Base-by-base conservation (phyloP, 2,888 invertebrate species). In the Gandaritis pyraliata region DNA sequence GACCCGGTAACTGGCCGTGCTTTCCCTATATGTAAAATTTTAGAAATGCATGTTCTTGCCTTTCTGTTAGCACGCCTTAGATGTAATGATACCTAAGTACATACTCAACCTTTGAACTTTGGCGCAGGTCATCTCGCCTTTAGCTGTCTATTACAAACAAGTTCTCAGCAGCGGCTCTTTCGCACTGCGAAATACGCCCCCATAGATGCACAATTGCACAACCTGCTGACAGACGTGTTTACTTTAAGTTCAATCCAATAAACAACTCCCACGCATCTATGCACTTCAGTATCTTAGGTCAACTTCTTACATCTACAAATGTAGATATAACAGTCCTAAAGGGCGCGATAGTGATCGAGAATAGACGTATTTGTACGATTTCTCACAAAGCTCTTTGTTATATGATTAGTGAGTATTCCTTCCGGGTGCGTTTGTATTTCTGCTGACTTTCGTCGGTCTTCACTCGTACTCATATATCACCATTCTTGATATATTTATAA, bases 351-450 rank as follows among this genome's bases (percentile, higher is more conserved):
- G 64, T 64, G 71, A 60, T 65, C 73, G 58, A 74, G 69, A 80
- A 75, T 78, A 78, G 71, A 72, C 66, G 74, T 77, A 78, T 71
- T 82, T 75, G 69, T 81, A 77, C 53, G 82, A 69, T 72, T 83
- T 85, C 81, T 70, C 72, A 66, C 58, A 61, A 61, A 61, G 62
- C 60, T 54, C 51, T 51, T 56, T 59, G 65, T 77, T 71, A 72
- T 70, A 71, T 71, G 70, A 75, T 74, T 74, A 76, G 70, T 65
- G 63, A 65, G 69, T 70, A 69, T 69, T 66, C 68, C 77, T 82
- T 83, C 82, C 82, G 76, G 70, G 68, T 74, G 51, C 63, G 65
- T 58, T 43, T 11, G 48, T 66, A 63, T 61, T 48, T 69, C 68
- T 75, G 64, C 68, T 69, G 64, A 71, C 66, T 65, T 71, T 72